Evolutionary conservation across 2,113 vertebrate species (phyloP).

Genomic region (Taxidea taxus): DNA sequence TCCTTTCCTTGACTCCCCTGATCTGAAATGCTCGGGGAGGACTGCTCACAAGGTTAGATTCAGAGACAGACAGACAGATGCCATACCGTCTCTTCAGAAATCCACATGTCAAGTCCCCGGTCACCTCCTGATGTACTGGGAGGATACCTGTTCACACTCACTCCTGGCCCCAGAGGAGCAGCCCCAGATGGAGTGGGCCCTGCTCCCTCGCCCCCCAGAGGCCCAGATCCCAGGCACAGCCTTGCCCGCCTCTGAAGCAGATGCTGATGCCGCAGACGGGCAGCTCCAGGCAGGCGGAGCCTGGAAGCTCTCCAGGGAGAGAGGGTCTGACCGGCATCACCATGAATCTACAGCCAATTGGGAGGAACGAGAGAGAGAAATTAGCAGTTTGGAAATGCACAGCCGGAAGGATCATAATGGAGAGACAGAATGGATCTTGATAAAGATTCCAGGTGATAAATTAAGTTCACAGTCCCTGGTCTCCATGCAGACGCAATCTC

Average conservation of each 20-base stretch:
- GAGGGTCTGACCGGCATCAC: not conserved
- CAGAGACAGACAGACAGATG: not conserved
- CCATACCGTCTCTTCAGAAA: not conserved
- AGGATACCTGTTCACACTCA: not conserved
- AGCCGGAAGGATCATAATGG: not conserved
- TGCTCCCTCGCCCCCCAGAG: not conserved
- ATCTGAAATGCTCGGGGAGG: not conserved
- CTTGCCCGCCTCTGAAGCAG: not conserved
- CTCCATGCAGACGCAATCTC: not conserved
- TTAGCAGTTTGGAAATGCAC: slow-evolving; percentile 21
- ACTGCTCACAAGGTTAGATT: accelerated
- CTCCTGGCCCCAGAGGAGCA: not conserved
- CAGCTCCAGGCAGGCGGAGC: not conserved
- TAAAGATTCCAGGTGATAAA: slow-evolving; percentile 60
- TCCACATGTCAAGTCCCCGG: accelerated
- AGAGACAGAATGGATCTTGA: slow-evolving; percentile 44
- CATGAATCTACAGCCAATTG: slow-evolving; percentile 44
- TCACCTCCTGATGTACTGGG: accelerated
- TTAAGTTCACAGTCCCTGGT: slow-evolving; percentile 23
- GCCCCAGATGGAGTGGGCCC: not conserved
- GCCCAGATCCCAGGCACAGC: not conserved
- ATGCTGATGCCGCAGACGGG: not conserved
- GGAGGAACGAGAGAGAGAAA: slow-evolving; percentile 46
- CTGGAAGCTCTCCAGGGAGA: slow-evolving; percentile 38
- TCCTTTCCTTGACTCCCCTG: no score